Conservation (phyloP, 2,888 invertebrate species). For the Ennomos fuscantarius region DNA sequence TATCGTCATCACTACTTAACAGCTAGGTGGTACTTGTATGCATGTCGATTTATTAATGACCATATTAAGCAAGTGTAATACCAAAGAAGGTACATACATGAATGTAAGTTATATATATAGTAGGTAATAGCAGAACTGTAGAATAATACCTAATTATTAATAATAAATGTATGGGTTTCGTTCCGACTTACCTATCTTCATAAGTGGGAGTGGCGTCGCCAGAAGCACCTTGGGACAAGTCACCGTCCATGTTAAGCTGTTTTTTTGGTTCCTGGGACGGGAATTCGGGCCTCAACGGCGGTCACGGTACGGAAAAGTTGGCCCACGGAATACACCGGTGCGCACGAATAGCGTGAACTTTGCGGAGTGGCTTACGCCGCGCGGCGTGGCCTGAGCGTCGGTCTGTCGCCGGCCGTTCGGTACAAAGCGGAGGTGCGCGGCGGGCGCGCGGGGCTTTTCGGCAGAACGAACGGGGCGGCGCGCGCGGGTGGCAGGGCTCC, state of each 20-base stretch:
- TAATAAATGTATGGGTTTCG: neutral
- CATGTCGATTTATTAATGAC: no score
- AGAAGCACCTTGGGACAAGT: conserved; percentile 70
- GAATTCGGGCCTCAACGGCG: conserved; percentile 47
- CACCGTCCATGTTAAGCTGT: conserved; percentile 65
- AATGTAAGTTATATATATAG: no score
- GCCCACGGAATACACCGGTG: conserved; percentile 62
- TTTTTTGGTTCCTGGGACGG: conserved; percentile 38
- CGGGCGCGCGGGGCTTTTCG: conserved; percentile 23
- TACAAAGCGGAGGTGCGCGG: conserved; percentile 41
- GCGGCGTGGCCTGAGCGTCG: conserved; percentile 42
- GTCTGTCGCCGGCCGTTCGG: conserved; percentile 36
- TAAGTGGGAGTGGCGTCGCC: conserved; percentile 70
- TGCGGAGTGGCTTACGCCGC: conserved; percentile 46
- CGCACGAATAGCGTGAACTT: conserved; percentile 56
- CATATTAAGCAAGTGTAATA: no score
- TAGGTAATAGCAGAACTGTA: no score
- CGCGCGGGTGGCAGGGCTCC: conserved; percentile 47
- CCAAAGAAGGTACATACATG: no score
- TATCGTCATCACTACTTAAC: no score
- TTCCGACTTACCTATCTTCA: conserved; percentile 69
- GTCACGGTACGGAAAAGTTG: conserved; percentile 50
- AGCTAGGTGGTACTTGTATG: no score
- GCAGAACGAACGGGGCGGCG: conserved; percentile 11
- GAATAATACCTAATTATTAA: neutral